phyloP scores from a whole-genome alignment of 2,113 vertebrate species.

The Cyrtonyx montezumae region DNA sequence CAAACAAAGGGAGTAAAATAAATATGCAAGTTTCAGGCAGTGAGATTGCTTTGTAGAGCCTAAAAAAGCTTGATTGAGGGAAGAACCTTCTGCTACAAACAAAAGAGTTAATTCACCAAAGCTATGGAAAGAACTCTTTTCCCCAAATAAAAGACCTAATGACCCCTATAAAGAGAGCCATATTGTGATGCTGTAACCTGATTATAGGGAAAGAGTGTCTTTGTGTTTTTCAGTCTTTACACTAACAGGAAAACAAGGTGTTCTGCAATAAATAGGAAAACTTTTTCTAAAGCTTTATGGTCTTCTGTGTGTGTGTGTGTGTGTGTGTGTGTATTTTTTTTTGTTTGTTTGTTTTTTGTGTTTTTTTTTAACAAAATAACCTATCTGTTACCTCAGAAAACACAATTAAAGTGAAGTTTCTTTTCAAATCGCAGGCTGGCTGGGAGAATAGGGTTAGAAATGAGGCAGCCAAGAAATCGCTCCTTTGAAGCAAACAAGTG shows the following conservation, averaged over 20 bases:
- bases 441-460: background rate
- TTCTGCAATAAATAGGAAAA: constrained; percentile 38
- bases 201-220: constrained; percentile 49
- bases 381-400: background rate
- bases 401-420: background rate
- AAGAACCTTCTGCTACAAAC: constrained; percentile 46
- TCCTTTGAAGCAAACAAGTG: constrained; percentile 7
- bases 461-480: background rate
- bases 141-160: constrained; percentile 57
- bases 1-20: constrained; percentile 31
- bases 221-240: constrained; percentile 14
- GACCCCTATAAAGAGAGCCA: constrained; percentile 58
- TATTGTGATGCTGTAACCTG: constrained; percentile 51
- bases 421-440: background rate
- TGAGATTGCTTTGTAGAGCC: background rate
- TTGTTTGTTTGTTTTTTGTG: background rate
- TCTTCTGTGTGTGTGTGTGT: background rate
- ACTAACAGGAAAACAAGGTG: constrained; percentile 56
- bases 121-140: constrained; percentile 13
- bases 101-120: constrained; percentile 61
- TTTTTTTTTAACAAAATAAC: background rate
- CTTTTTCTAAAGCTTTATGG: constrained; percentile 48
- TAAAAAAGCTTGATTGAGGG: constrained; percentile 7
- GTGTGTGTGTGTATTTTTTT: background rate
- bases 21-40: background rate